A percentile compares a stretch with the other conserved stretches of the same genome.
Conservation (phyloP, 2,888 invertebrate genomes). For the Graphium colonna region DNA sequence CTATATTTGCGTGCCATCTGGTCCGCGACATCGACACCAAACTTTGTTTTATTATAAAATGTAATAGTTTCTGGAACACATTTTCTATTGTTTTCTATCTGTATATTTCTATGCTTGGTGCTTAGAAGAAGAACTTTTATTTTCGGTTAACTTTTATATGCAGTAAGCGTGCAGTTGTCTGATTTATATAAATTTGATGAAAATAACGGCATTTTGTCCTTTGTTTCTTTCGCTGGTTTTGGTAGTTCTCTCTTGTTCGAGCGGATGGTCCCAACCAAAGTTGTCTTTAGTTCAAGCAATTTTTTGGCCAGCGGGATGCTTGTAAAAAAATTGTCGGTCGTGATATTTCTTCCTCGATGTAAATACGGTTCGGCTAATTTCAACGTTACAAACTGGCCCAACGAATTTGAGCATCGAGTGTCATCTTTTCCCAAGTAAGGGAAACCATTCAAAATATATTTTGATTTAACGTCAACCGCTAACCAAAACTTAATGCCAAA, state of each 20-base stretch:
- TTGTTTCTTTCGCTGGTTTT: neutral
- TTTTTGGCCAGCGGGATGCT: neutral
- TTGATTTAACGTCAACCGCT: too few relatives aligned
- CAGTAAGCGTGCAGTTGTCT: too few relatives aligned
- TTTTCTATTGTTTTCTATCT: too few relatives aligned
- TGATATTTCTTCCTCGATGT: slow-evolving; percentile 1
- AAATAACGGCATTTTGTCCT: too few relatives aligned
- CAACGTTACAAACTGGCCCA: slow-evolving; percentile 1
- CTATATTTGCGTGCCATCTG: slow-evolving; percentile 2
- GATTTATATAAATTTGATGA: too few relatives aligned
- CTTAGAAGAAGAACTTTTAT: too few relatives aligned
- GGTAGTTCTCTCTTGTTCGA: neutral
- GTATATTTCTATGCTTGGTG: too few relatives aligned
- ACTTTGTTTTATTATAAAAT: too few relatives aligned
- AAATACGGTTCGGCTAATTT: slow-evolving; percentile 3
- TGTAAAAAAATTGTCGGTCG: slow-evolving; percentile 4
- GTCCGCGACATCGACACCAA: slow-evolving; percentile 1
- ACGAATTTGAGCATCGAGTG: slow-evolving; percentile 1
- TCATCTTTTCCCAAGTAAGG: neutral
- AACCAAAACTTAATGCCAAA: too few relatives aligned
- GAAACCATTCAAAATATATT: neutral
- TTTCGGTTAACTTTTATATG: too few relatives aligned
- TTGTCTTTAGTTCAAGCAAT: neutral
- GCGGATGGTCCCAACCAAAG: neutral
- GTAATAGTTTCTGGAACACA: too few relatives aligned